phyloP scores from a whole-genome alignment of 1,140 invertebrate species.

The Argopecten irradians region DNA sequence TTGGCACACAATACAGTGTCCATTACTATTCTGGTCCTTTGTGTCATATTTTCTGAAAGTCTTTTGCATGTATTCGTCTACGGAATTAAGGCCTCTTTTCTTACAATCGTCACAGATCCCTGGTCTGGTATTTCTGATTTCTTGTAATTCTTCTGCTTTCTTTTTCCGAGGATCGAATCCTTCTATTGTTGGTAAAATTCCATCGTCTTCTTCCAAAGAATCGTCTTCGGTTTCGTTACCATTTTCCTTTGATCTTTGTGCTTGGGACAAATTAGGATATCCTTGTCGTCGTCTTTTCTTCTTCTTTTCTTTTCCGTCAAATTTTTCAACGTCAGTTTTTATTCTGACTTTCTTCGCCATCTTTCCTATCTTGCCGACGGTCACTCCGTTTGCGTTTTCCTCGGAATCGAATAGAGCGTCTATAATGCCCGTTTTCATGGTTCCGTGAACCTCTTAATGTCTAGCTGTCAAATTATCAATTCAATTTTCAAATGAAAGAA shows the following conservation, averaged over 20 bases:
- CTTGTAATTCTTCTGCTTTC: neutral
- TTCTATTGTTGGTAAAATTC: neutral
- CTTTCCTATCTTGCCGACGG: neutral
- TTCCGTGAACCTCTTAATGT: neutral
- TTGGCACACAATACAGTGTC: neutral
- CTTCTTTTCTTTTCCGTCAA: neutral
- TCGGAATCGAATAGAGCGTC: neutral
- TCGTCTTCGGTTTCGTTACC: neutral
- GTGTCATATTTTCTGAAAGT: slow-evolving; percentile 18
- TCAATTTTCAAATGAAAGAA: neutral
- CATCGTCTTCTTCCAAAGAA: neutral
- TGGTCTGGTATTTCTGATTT: neutral
- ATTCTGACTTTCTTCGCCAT: slow-evolving; percentile 16
- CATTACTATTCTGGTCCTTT: neutral
- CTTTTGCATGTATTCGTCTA: neutral
- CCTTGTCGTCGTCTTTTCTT: slow-evolving; percentile 5
- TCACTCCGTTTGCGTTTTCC: neutral
- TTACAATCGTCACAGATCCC: neutral
- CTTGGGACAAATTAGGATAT: neutral
- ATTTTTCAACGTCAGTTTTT: neutral
- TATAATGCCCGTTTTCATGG: slow-evolving; percentile 16
- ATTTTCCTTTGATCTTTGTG: neutral
- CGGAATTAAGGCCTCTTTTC: neutral
- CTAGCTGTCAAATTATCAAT: slow-evolving; percentile 9
- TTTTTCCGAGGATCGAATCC: neutral